Conservation (phyloP, 2,797 vertebrate genomes). For the Scolopax bukidnonensis region DNA sequence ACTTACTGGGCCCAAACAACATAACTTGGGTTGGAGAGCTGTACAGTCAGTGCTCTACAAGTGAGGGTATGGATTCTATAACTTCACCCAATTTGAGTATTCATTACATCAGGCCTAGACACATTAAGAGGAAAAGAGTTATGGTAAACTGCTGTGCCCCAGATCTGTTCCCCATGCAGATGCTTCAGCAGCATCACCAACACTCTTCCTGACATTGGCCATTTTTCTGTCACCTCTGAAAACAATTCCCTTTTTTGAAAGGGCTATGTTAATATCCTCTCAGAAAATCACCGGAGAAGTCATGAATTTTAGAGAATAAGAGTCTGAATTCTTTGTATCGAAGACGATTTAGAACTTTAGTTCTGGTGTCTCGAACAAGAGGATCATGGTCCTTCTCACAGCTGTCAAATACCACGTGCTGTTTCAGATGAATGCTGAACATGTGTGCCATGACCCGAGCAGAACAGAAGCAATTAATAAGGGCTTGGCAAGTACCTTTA, state of each 20-base stretch:
- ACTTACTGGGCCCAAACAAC: background rate
- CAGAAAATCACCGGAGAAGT: background rate
- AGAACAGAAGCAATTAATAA: background rate
- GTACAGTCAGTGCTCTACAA: background rate
- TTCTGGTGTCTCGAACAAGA: background rate
- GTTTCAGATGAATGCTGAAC: background rate
- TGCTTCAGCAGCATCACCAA: background rate
- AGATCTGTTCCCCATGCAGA: background rate
- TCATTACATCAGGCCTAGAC: background rate
- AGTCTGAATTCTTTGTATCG: background rate
- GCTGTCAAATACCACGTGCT: fast-evolving
- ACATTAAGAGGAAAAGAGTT: background rate
- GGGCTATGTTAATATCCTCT: background rate
- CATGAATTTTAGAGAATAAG: background rate
- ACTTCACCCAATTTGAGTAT: background rate
- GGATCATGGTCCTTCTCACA: background rate
- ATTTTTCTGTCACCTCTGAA: background rate
- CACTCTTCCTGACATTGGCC: background rate
- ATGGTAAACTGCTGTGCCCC: background rate
- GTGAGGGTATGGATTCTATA: background rate
- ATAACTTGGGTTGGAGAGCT: background rate
- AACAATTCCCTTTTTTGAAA: background rate
- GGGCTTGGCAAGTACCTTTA: background rate
- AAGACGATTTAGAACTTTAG: background rate
- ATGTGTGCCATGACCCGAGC: background rate